Percentiles rank a stretch among this genome's conserved stretches.
Conservation (phyloP, 2,888 invertebrate species). For the Limenitis camilla region DNA sequence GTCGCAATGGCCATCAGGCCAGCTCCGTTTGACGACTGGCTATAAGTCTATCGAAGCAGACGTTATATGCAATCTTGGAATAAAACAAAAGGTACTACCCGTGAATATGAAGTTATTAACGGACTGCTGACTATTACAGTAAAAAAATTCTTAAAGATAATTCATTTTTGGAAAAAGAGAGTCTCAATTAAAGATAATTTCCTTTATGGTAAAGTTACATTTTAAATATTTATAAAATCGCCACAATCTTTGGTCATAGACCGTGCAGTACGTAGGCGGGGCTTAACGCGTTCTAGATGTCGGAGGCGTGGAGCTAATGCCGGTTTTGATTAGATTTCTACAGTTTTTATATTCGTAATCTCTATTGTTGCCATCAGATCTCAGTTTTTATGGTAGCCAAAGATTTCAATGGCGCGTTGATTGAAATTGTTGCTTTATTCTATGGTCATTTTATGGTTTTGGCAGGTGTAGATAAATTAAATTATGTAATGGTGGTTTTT, state of each 20-base stretch:
- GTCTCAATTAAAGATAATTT: too few relatives aligned
- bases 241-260: slow-evolving; percentile 30
- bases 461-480: not conserved
- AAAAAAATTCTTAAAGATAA: too few relatives aligned
- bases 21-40: too few relatives aligned
- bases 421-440: slow-evolving; percentile 26
- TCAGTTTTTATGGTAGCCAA: slow-evolving; percentile 31
- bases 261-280: slow-evolving; percentile 37
- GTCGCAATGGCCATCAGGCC: too few relatives aligned
- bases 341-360: slow-evolving; percentile 56
- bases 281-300: slow-evolving; percentile 36
- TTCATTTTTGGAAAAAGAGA: too few relatives aligned
- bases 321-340: slow-evolving; percentile 63
- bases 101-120: too few relatives aligned
- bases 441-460: slow-evolving; percentile 3
- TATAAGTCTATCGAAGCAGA: too few relatives aligned
- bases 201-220: not conserved
- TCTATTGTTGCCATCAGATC: slow-evolving; percentile 37
- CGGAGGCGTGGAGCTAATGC: slow-evolving; percentile 51
- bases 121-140: too few relatives aligned
- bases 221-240: slow-evolving; percentile 17
- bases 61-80: too few relatives aligned
- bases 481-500: not conserved
- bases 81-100: too few relatives aligned
- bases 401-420: slow-evolving; percentile 28